These are phyloP conservation scores for Tapirus indicus DNA, from an alignment of 2,797 vertebrate genomes.

Conservation along the genomic window DNA sequence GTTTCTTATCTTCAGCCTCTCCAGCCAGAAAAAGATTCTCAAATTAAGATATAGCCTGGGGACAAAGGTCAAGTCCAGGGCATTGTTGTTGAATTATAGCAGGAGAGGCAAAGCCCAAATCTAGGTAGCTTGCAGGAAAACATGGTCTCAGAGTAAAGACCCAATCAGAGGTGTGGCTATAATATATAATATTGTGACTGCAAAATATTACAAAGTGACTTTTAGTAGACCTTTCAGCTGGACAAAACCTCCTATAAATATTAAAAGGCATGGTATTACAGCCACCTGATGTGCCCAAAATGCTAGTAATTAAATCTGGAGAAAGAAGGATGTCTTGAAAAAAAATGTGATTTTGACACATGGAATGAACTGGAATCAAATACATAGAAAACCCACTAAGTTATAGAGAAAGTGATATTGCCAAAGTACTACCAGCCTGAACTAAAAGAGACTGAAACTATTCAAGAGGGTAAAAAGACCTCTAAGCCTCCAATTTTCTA, in stretches of 20 bases:
- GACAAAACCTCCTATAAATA: background rate
- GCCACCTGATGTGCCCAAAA: background rate
- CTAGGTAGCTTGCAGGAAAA: background rate
- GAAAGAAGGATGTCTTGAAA: background rate
- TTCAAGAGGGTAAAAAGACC: background rate
- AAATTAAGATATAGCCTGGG: background rate
- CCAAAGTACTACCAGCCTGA: background rate
- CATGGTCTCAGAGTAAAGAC: background rate
- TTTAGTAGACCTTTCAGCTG: slow-evolving; percentile 5
- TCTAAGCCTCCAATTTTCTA: background rate
- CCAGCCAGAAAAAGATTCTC: background rate
- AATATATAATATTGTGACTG: background rate
- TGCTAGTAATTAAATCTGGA: slow-evolving; percentile 8
- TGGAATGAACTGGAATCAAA: background rate
- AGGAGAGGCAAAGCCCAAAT: background rate
- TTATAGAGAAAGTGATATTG: background rate
- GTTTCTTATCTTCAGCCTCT: background rate
- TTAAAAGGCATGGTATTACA: background rate
- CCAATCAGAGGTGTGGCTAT: background rate
- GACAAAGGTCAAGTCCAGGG: background rate
- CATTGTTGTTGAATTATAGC: background rate
- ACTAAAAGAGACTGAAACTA: background rate
- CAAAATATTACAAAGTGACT: background rate
- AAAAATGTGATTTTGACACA: background rate
- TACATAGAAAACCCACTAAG: background rate